Evolutionary conservation across 2,113 vertebrate genomes (phyloP).

Genomic region (Tachycineta bicolor): DNA sequence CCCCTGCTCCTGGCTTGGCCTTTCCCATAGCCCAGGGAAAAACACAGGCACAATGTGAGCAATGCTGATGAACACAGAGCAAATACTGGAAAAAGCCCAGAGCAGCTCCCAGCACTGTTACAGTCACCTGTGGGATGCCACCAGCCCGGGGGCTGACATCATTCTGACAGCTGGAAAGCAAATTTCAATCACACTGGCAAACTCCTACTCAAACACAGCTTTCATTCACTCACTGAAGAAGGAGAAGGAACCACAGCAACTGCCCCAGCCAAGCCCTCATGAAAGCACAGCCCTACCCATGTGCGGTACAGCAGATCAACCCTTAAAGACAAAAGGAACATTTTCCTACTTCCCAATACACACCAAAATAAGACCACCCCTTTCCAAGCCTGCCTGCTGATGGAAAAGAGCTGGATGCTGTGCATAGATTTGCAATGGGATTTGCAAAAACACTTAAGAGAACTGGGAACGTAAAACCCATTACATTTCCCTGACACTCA

Average conservation of each 20-base stretch:
- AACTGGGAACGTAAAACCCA: no score
- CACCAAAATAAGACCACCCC: no score
- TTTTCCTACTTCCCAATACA: neutral
- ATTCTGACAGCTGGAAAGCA: neutral
- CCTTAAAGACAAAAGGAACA: neutral
- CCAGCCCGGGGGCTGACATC: neutral
- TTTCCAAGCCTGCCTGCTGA: neutral
- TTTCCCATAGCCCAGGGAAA: neutral
- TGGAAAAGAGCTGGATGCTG: no score
- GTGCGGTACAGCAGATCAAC: neutral
- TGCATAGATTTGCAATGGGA: no score
- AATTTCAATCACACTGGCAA: neutral
- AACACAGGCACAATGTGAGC: fast-evolving
- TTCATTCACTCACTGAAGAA: neutral
- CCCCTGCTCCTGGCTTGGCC: neutral
- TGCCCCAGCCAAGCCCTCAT: neutral
- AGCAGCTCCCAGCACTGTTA: neutral
- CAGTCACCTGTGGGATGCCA: neutral
- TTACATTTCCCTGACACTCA: no score
- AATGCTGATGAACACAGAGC: neutral
- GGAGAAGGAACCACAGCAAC: neutral
- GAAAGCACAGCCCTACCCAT: fast-evolving
- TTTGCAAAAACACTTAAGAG: no score
- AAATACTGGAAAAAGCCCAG: neutral
- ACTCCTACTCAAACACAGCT: neutral